Conservation (phyloP, 2,888 invertebrate genomes). For the Morpho deidamia region DNA sequence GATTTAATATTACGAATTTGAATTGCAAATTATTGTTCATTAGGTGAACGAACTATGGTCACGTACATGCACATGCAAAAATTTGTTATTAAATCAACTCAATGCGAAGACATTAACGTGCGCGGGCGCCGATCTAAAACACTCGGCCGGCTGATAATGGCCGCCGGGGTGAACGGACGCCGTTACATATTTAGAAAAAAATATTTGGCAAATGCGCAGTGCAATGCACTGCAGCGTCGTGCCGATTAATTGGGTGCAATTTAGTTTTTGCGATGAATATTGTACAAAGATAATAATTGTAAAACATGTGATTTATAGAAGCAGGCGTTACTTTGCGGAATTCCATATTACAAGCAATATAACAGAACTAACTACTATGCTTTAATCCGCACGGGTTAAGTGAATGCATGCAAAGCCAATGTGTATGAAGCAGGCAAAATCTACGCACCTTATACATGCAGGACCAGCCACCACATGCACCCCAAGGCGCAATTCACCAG, state of each 20-base stretch:
- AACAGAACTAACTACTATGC: too few species aligned
- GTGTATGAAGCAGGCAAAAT: too few species aligned
- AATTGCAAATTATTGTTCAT: background rate
- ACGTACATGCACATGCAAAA: conserved; percentile 12
- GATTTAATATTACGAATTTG: too few species aligned
- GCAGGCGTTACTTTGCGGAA: too few species aligned
- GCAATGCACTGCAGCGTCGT: conserved; percentile 46
- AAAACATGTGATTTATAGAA: too few species aligned
- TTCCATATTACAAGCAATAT: too few species aligned
- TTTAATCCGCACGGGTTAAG: too few species aligned
- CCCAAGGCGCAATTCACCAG: too few species aligned
- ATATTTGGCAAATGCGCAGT: conserved; percentile 76
- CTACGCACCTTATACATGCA: too few species aligned
- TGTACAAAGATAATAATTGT: background rate
- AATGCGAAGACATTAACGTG: conserved; percentile 18
- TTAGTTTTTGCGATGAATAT: background rate
- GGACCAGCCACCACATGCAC: too few species aligned
- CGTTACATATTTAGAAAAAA: conserved; percentile 78
- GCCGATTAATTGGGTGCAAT: conserved; percentile 28
- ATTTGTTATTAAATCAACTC: conserved; percentile 18
- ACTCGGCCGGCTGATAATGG: conserved; percentile 64
- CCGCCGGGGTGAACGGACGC: conserved; percentile 53
- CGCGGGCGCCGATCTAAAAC: conserved; percentile 64
- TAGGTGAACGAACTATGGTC: conserved; percentile 4
- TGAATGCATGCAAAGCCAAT: too few species aligned